phyloP scores from a whole-genome alignment of 2,113 vertebrate species.

The Tachysurus vachellii region DNA sequence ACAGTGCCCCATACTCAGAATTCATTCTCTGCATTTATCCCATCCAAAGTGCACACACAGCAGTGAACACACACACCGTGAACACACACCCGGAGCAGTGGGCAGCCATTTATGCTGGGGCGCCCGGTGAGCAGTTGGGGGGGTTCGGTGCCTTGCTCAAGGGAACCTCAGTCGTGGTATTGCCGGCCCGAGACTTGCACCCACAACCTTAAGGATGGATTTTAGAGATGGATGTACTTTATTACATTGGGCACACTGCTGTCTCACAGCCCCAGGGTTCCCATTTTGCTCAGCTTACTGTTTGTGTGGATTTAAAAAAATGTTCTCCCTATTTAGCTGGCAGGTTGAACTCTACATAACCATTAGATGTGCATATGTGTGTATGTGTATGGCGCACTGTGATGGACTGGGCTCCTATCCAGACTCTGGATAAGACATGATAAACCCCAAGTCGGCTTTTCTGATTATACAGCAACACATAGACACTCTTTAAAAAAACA shows the following conservation, averaged over 20 bases:
- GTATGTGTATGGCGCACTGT: neutral
- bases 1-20: no score
- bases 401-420: neutral
- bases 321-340: neutral
- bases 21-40: no score
- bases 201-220: conserved; percentile 1
- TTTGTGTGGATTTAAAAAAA: neutral
- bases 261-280: neutral
- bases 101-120: no score
- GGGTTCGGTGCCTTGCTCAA: no score
- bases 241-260: neutral
- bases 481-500: neutral
- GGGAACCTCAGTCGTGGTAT: no score
- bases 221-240: neutral
- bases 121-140: no score
- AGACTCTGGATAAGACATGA: neutral
- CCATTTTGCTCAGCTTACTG: neutral
- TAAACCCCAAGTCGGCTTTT: neutral
- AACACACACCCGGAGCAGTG: no score
- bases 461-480: neutral
- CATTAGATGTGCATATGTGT: neutral
- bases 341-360: neutral
- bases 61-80: no score
- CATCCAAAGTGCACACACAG: no score
- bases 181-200: no score